These are phyloP conservation scores for Polyommatus iphigenia DNA, from an alignment of 2,888 invertebrate genomes.

Conservation along the genomic window DNA sequence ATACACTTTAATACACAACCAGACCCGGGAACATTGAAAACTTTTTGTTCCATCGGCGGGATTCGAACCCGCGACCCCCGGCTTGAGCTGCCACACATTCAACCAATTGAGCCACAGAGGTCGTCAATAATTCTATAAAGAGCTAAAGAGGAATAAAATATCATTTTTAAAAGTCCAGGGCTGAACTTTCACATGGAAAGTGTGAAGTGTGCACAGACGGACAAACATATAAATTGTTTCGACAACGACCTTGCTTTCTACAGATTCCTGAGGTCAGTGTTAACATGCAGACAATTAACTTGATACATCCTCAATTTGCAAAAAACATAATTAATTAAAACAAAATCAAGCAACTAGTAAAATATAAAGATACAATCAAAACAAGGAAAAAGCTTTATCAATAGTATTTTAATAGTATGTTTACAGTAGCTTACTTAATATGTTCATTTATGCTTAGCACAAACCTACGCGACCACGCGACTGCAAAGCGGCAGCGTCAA, in stretches of 20 bases:
- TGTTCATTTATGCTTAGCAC: too few relatives aligned
- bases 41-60: too few relatives aligned
- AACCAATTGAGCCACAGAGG: too few relatives aligned
- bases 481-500: too few relatives aligned
- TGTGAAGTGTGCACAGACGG: neutral
- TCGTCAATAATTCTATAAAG: neutral
- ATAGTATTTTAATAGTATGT: too few relatives aligned
- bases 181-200: slow-evolving; percentile 20
- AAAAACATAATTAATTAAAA: neutral
- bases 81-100: too few relatives aligned
- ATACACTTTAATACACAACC: too few relatives aligned
- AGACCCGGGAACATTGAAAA: too few relatives aligned
- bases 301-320: neutral
- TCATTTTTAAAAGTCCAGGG: neutral
- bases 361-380: neutral
- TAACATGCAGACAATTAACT: neutral
- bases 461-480: too few relatives aligned
- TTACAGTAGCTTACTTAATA: too few relatives aligned
- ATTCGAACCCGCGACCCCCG: too few relatives aligned
- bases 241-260: slow-evolving; percentile 22
- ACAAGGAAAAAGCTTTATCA: too few relatives aligned
- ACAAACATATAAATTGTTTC: slow-evolving; percentile 4
- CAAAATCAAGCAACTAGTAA: neutral
- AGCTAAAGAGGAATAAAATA: neutral
- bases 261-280: slow-evolving; percentile 3